A percentile compares a stretch with the other conserved stretches of the same genome.
These are phyloP conservation scores for Drosophila oshimai DNA, from an alignment of 1,140 invertebrate species.

Conservation along the genomic window DNA sequence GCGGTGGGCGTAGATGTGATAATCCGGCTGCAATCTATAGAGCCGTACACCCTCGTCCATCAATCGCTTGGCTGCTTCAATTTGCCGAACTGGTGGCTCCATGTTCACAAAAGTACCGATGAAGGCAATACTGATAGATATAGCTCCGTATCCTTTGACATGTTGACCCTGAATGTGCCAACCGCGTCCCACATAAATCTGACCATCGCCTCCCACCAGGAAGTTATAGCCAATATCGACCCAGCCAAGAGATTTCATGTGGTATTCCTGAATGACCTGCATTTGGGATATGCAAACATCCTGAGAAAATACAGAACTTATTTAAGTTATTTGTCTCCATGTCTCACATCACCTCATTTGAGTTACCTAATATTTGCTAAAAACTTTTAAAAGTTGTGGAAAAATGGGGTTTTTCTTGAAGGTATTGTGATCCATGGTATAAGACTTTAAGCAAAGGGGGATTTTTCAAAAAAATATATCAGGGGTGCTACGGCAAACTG, in stretches of 20 bases:
- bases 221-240: slow-evolving; percentile 89
- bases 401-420: background rate
- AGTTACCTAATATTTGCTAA: background rate
- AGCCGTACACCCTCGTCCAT: slow-evolving; percentile 86
- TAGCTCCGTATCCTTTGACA: slow-evolving; percentile 85
- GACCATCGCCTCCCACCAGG: slow-evolving; percentile 89
- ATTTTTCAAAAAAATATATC: too few species aligned
- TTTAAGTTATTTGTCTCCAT: background rate
- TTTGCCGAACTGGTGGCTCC: slow-evolving; percentile 84
- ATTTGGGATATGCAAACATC: slow-evolving; percentile 81
- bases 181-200: slow-evolving; percentile 87
- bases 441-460: background rate
- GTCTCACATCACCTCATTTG: too few species aligned
- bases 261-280: slow-evolving; percentile 85
- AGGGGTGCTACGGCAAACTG: too few species aligned
- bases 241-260: slow-evolving; percentile 84
- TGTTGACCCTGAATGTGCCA: slow-evolving; percentile 87
- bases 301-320: background rate
- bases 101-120: slow-evolving; percentile 87
- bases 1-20: slow-evolving; percentile 86
- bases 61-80: slow-evolving; percentile 85
- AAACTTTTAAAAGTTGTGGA: background rate
- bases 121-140: slow-evolving; percentile 87
- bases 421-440: background rate
- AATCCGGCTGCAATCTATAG: slow-evolving; percentile 84